Percentiles rank a stretch among this genome's conserved stretches.
Evolutionary conservation across 2,113 vertebrate species (phyloP).

Genomic region (Bubo bubo): DNA sequence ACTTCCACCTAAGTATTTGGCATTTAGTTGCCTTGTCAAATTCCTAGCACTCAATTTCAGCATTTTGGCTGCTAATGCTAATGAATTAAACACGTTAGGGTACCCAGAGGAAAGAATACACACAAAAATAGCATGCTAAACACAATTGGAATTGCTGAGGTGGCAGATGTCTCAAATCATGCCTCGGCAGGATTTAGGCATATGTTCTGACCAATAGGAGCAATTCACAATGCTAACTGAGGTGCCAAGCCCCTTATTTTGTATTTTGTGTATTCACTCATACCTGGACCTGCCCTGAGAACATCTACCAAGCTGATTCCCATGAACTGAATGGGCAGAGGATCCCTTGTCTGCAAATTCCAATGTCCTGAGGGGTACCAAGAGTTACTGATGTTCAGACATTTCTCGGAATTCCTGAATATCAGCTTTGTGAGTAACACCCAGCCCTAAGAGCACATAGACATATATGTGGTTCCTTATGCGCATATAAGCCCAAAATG

Average conservation of each 20-base stretch:
- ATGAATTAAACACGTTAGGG: background rate
- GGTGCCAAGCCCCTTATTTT: background rate
- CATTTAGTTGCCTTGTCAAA: background rate
- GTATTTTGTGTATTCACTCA: background rate
- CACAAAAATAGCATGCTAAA: background rate
- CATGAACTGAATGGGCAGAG: background rate
- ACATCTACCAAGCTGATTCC: background rate
- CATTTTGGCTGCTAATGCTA: background rate
- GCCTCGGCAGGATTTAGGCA: background rate
- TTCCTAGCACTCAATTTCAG: background rate
- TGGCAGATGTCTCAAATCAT: background rate
- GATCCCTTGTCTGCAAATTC: background rate
- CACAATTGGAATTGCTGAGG: background rate
- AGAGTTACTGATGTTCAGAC: background rate
- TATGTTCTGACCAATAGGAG: background rate
- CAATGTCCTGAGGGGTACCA: background rate
- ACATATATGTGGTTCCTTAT: background rate
- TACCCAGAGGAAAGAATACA: background rate
- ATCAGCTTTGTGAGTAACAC: background rate
- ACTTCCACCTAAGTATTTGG: background rate
- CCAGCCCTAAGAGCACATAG: background rate
- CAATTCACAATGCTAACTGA: background rate
- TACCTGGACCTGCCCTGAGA: background rate
- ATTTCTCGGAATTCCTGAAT: background rate
- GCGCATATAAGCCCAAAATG: background rate